Evolutionary conservation across 2,888 invertebrate genomes (phyloP), one percentile per base, ranked within the genome.

Genomic region (Tipula lateralis): DNA sequence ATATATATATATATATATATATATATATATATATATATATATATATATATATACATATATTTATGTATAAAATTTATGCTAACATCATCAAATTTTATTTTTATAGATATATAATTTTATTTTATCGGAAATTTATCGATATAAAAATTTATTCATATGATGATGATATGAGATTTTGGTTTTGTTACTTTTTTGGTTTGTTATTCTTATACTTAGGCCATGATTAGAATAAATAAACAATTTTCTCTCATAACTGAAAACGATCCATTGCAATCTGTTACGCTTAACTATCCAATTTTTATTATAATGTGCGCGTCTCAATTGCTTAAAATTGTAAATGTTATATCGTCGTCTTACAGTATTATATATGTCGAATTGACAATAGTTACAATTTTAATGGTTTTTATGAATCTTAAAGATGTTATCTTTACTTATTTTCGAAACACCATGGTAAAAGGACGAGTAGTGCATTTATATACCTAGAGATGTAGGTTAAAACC

Each of bases 221-320:
- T 82, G 82, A 82, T 82, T 82, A 82, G 82, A 82, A 82, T 82
- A 82, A 82, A 82, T 82, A 82, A 82, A 82, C 82, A 30, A 82
- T 82, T 82, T 82, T 32, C n/a, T 66, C 12, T 66, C 24, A 24
- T 66, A 50, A 66, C 66, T 66, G 66, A 66, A 82, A 82, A 82
- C 82, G 82, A 82, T 82, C 30, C 29, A 82, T 82, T 82, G 82
- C 82, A 82, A 82, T 82, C 82, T 82, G 82, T 82, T 82, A 82
- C 82, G 29, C 82, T 82, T 82, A 82, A 82, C 29, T 30, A 82
- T 30, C n/a, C 7, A 82, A 9, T 5, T 30, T 82, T 32, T 82
- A 82, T 82, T 30, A 82, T 29, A 82, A 9, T 32, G 16, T n/a
- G 29, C 32, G 82, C 82, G 82, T 82, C 82, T 82, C 82, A 82